Conservation (phyloP, 2,888 invertebrate genomes). For the Spicauda simplicius region DNA sequence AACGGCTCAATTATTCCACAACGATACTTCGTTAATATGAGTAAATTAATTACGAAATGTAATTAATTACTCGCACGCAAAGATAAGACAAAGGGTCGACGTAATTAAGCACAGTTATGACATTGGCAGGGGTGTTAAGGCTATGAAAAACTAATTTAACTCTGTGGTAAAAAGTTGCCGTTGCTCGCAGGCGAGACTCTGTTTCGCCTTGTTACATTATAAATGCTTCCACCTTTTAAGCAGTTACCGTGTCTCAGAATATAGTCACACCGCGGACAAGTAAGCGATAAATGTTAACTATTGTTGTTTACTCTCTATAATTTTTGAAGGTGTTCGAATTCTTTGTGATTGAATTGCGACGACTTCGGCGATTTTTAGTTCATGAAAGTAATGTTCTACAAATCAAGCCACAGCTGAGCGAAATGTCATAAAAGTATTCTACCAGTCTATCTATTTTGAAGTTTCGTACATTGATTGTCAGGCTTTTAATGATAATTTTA, state of each 20-base stretch:
- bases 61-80: conserved; percentile 72
- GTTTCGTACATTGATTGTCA: too few species aligned
- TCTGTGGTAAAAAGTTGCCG: conserved; percentile 55
- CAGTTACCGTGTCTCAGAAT: not conserved
- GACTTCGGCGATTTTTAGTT: too few species aligned
- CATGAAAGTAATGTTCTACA: too few species aligned
- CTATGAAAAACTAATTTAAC: conserved; percentile 71
- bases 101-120: conserved; percentile 60
- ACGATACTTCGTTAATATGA: conserved; percentile 59
- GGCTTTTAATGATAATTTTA: too few species aligned
- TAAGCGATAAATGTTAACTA: not conserved
- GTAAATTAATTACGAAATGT: conserved; percentile 70
- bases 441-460: too few species aligned
- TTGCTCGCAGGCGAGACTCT: conserved; percentile 32
- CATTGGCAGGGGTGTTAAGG: conserved; percentile 51
- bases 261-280: not conserved
- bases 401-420: too few species aligned
- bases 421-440: too few species aligned
- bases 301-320: too few species aligned
- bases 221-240: conserved; percentile 45
- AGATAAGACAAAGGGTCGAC: conserved; percentile 60
- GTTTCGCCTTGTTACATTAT: conserved; percentile 52
- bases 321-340: too few species aligned
- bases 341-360: too few species aligned
- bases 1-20: conserved; percentile 61